Conservation (phyloP, 2,113 vertebrate species). For the Eulemur rufifrons region DNA sequence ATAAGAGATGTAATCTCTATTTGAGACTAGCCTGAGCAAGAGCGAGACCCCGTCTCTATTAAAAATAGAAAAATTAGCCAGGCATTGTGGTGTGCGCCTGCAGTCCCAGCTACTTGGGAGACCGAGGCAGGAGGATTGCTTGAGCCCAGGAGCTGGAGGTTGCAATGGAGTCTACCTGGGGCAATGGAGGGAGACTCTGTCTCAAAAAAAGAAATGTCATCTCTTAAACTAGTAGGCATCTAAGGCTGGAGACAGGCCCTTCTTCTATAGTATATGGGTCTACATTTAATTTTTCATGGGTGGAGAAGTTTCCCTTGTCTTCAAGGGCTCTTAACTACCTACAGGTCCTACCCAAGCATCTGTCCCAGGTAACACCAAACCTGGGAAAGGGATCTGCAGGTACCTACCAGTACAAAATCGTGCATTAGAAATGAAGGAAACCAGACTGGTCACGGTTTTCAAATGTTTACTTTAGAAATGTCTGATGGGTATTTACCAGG, state of each 20-base stretch:
- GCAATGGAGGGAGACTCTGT: too few relatives aligned
- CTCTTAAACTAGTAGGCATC: not conserved
- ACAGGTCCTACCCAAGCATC: not conserved
- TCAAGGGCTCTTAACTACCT: not conserved
- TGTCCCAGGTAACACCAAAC: not conserved
- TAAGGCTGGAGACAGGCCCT: not conserved
- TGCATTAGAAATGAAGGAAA: accelerated
- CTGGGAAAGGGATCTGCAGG: not conserved
- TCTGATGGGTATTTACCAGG: accelerated
- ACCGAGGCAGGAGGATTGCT: too few relatives aligned
- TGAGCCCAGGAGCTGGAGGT: too few relatives aligned
- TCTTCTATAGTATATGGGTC: accelerated
- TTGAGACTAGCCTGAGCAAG: too few relatives aligned
- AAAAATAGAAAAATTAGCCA: too few relatives aligned
- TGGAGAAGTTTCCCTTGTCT: not conserved
- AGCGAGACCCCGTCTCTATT: too few relatives aligned
- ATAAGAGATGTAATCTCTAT: not conserved
- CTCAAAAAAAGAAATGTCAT: not conserved
- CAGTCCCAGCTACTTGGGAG: too few relatives aligned
- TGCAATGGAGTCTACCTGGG: too few relatives aligned
- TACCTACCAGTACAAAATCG: accelerated
- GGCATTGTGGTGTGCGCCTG: too few relatives aligned
- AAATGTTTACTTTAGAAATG: not conserved
- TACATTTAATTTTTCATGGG: accelerated
- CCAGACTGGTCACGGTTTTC: accelerated